Evolutionary conservation across 1,140 invertebrate species (phyloP).

Genomic region (Euura lappo): DNA sequence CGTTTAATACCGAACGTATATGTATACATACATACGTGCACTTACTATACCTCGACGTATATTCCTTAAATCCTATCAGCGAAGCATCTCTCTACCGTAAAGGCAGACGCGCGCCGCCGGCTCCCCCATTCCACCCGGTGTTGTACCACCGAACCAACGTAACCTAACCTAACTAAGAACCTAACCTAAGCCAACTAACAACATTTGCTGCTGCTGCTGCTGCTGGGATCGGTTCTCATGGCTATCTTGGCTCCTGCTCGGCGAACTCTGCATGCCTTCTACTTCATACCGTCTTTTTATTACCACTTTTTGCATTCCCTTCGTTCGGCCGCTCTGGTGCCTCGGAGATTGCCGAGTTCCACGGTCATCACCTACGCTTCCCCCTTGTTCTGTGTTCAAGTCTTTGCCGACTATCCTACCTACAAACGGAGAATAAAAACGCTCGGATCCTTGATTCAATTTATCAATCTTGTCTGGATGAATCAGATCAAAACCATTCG

Average conservation of each 20-base stretch:
- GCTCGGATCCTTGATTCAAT: too few species aligned
- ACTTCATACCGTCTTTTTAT: not conserved
- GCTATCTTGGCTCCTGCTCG: not conserved
- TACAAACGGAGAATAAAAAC: too few species aligned
- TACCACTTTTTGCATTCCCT: not conserved
- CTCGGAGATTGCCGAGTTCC: not conserved
- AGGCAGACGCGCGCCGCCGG: not conserved
- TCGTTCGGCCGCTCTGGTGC: not conserved
- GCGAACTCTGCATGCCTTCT: conserved; percentile 6
- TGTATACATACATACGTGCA: not conserved
- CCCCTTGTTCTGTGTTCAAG: too few species aligned
- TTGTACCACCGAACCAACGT: not conserved
- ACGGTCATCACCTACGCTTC: not conserved
- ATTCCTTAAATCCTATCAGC: not conserved
- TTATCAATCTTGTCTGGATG: too few species aligned
- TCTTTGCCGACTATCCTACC: too few species aligned
- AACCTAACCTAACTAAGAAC: not conserved
- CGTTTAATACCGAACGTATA: not conserved
- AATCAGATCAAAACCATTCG: not conserved
- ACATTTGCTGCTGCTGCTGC: too few species aligned
- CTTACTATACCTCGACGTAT: not conserved
- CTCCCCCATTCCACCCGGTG: not conserved
- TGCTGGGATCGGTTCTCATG: not conserved
- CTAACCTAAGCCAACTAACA: not conserved
- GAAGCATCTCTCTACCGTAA: not conserved